These are phyloP conservation scores for Macaca fascicularis DNA, from an alignment of 2,113 vertebrate genomes.

Conservation along the genomic window T2T-MFA8v1.1 NC_088389.1:117959501-117960000, in stretches of 20 bases:
- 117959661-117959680: background rate
- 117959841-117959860: background rate
- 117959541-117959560: background rate
- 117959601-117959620: background rate
- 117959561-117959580: background rate
- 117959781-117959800: background rate
- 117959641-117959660: background rate
- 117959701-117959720: background rate
- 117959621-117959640: background rate
- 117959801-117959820: background rate
- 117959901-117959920: background rate
- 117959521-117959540: background rate
- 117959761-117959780: background rate
- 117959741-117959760: background rate
- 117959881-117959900: background rate
- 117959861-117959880: background rate
- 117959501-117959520: conserved; percentile 20
- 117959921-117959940: background rate
- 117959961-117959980: background rate
- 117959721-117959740: background rate
- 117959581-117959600: background rate
- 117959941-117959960: background rate
- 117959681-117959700: background rate
- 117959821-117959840: background rate
- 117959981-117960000: background rate